Evolutionary conservation across 2,888 invertebrate species (phyloP), one percentile per base, ranked within the genome.

Genomic region (Apotomis betuletana): DNA sequence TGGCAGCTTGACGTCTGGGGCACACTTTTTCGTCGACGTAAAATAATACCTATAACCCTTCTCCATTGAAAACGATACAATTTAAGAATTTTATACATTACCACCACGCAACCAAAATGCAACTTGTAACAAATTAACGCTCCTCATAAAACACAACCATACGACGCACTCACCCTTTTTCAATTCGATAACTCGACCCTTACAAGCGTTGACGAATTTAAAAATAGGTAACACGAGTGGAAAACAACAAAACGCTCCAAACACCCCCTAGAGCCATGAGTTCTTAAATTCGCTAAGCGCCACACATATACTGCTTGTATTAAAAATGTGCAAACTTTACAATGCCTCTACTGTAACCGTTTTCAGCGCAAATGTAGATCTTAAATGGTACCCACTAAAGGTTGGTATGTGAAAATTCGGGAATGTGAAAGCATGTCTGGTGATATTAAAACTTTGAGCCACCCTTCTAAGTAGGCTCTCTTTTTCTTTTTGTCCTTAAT

Each of bases 401-500:
- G 41, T 27, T 6, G 41, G 41, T 41, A 41, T 5, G 27, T 55
- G 55, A 15, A 12, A 27, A 27, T 68, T 36, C 60, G 58, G 44
- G 36, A 3, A 54, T 46, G 44, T 54, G 27, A 59, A 54, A 55
- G 67, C 36, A 62, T 70, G 70, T 67, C 61, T 52, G 79, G 78
- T 83, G 85, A 88, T 89, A 91, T 91, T 90, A 90, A 90, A 91
- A 91, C 89, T 91, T 90, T 75, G 65, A 65, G 86, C 88, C 92
- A 91, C 92, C 91, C 92, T 90, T 91, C 90, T 91, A 89, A 92
- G 91, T 90, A 90, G 87, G 80, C 83, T 83, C 81, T 80, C 82
- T 85, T 87, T 91, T 77, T 75, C 82, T 85, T 87, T 91, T 77
- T 75, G 68, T 89, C 86, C 87, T 87, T 91, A 91, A 91, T 91